Evolutionary conservation across 2,113 vertebrate species (phyloP).

Genomic region (Alces alces): DNA sequence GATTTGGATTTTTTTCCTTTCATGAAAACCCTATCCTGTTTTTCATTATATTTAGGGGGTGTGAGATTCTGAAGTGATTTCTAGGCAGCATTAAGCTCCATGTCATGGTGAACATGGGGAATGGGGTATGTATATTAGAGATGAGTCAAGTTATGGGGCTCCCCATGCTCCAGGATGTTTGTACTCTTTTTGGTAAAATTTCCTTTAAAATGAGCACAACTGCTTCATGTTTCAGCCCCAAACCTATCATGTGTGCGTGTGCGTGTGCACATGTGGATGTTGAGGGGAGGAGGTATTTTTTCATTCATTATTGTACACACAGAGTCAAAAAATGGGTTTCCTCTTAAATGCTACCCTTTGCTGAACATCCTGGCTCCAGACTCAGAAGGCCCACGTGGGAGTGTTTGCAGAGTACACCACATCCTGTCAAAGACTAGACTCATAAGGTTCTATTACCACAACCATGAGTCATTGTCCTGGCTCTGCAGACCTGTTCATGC

Average conservation of each 20-base stretch:
- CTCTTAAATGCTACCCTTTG: not conserved
- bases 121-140: not conserved
- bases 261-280: not conserved
- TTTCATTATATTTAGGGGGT: slow-evolving; percentile 51
- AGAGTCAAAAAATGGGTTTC: not conserved
- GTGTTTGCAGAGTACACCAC: not conserved
- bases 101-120: not conserved
- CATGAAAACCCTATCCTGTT: slow-evolving; percentile 54
- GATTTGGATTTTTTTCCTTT: slow-evolving; percentile 69
- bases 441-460: not conserved
- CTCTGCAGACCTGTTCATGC: not conserved
- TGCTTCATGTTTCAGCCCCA: not conserved
- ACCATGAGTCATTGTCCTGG: not conserved
- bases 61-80: slow-evolving; percentile 29
- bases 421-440: not conserved
- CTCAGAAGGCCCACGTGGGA: not conserved
- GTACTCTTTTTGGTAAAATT: not conserved
- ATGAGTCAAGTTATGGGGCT: not conserved
- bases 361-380: not conserved
- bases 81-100: not conserved
- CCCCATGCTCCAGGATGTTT: not conserved
- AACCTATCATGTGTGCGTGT: not conserved
- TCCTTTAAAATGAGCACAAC: not conserved
- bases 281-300: not conserved
- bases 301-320: not conserved